These are phyloP conservation scores for Drosophila koepferae DNA, from an alignment of 2,888 invertebrate species.

Conservation along the genomic window DNA sequence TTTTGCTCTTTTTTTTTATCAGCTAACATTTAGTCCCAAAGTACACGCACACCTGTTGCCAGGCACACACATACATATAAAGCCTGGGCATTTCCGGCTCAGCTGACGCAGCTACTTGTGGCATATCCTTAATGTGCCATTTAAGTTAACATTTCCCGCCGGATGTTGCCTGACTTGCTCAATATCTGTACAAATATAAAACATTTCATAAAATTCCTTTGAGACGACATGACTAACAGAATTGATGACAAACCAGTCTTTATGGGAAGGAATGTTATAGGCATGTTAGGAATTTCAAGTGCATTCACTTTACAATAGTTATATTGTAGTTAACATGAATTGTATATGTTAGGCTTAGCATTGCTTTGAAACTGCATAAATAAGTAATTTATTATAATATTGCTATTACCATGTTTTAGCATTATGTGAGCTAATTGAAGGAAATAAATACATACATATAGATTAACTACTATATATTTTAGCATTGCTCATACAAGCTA, in stretches of 20 bases:
- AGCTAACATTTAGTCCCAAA: conserved; percentile 18
- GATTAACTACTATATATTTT: no score
- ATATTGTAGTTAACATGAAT: background rate
- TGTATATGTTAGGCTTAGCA: background rate
- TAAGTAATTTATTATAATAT: no score
- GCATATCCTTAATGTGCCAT: conserved; percentile 57
- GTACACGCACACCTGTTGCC: conserved; percentile 54
- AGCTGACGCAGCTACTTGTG: conserved; percentile 66
- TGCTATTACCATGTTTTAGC: background rate
- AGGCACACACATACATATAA: conserved; percentile 22
- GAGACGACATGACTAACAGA: conserved; percentile 14
- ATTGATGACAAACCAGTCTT: background rate
- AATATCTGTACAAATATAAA: conserved; percentile 11
- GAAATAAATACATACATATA: background rate
- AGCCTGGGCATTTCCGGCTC: conserved; percentile 56
- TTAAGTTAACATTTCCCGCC: conserved; percentile 33
- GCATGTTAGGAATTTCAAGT: background rate
- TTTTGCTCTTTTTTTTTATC: conserved; percentile 30
- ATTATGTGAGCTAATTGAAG: background rate
- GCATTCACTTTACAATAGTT: background rate
- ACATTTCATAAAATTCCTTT: conserved; percentile 1
- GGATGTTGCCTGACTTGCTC: conserved; percentile 28
- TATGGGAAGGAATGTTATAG: background rate
- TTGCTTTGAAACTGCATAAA: background rate
- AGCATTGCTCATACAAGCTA: no score